Base-by-base conservation (phyloP, 2,113 vertebrate genomes). In the Xiphophorus couchianus region DNA sequence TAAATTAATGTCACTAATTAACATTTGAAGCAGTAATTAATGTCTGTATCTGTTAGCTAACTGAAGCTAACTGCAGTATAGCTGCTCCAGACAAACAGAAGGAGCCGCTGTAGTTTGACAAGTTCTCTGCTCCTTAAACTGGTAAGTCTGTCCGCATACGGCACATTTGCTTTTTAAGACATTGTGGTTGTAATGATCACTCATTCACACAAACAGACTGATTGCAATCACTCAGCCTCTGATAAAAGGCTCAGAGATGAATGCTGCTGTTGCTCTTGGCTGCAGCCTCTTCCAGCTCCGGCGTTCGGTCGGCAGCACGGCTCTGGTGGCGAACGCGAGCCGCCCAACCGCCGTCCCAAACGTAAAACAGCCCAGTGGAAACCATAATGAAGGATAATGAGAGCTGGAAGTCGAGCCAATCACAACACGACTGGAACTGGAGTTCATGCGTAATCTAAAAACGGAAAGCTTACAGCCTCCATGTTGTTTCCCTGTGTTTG, bases 351-450 rank as follows among this genome's bases (percentile, higher is more conserved):
- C 82, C 64, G 75, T 69, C 84, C 78, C 71, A 84, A 90, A 94
- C 90, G 87, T 91, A 90, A 90, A 92, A 87, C 85, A 90, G 84
- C 83, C n/a, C 74, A 76, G 86, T 88, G 91, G 89, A 92, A 91
- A 82, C 82, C 81, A 88, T 93, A 92, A 93, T 93, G 86, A 84
- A 76, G 75, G 77, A 91, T 93, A 93, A 94, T 93, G 84, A 90
- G 74, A 84, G 71, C 61, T 58, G 60, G 82, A 82, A 85, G 44
- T 44, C 0, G 27, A 80, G 89, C 92, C 93, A 94, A 90, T 84
- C 85, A 92, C 74, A 94, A 94, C 89, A 92, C 74, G 80, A 81
- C 29, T 60, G 71, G 28, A 81, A 33, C 61, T 51, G 71, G 76
- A 58, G 54, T 65, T 37, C 62, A 66, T 44, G 31, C 58, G 72